Conservation (phyloP, 2,797 vertebrate genomes). For the Coracias cyanogaster region DNA sequence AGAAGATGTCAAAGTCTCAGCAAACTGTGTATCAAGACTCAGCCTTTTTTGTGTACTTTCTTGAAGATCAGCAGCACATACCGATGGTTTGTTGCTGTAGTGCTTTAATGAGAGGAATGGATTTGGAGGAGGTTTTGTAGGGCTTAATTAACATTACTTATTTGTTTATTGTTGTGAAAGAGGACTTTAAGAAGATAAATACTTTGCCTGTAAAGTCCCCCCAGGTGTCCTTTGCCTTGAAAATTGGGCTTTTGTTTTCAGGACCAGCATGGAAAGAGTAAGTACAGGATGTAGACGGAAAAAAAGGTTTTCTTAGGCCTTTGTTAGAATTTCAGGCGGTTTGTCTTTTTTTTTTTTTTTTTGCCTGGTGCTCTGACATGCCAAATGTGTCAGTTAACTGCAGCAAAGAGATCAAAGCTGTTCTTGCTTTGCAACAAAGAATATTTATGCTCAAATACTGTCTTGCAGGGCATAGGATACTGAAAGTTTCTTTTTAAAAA, state of each 20-base stretch:
- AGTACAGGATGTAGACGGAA: neutral
- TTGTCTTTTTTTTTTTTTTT: neutral
- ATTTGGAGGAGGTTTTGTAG: neutral
- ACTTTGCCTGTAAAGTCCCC: neutral
- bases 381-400: constrained; percentile 26
- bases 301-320: constrained; percentile 21
- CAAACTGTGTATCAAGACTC: neutral
- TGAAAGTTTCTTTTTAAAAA: neutral
- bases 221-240: constrained; percentile 5
- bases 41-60: neutral
- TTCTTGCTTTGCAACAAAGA: neutral
- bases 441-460: neutral
- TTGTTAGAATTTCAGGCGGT: constrained; percentile 13
- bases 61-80: neutral
- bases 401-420: neutral
- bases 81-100: neutral
- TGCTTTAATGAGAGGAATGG: neutral
- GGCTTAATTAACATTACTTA: neutral
- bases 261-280: neutral
- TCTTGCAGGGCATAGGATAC: neutral
- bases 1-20: neutral
- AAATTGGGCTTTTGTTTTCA: constrained; percentile 31
- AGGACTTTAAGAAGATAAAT: constrained; percentile 20
- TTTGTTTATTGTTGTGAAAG: constrained; percentile 13
- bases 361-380: neutral